Conservation (phyloP, 2,113 vertebrate species). For the Hypomesus transpacificus region DNA sequence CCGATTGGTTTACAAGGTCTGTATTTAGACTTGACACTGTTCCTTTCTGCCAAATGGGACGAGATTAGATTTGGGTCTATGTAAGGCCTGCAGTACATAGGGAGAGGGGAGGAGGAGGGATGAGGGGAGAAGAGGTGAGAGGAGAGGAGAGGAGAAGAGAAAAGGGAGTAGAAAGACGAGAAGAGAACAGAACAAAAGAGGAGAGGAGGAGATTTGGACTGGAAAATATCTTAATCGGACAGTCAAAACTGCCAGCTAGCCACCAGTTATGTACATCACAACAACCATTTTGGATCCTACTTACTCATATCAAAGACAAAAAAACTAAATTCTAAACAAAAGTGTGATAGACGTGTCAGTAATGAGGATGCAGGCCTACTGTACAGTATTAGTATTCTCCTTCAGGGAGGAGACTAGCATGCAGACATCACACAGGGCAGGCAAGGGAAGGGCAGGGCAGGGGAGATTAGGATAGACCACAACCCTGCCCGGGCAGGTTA, state of each 20-base stretch:
- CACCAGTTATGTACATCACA: no score
- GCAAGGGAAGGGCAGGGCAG: not conserved
- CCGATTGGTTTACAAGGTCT: no score
- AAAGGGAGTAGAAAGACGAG: not conserved
- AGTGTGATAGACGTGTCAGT: not conserved
- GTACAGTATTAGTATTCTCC: no score
- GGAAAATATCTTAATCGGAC: no score
- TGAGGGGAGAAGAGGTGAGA: not conserved
- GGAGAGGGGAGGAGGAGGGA: not conserved
- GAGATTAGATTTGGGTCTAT: no score
- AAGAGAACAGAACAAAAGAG: not conserved
- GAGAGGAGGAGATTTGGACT: conserved; percentile 1
- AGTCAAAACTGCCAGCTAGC: no score
- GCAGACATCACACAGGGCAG: not conserved
- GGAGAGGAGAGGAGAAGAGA: not conserved
- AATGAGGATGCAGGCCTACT: no score
- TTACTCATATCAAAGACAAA: not conserved
- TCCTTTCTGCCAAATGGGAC: no score
- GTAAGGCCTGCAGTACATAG: no score
- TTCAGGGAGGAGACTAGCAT: not conserved
- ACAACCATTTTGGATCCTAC: no score
- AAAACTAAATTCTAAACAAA: not conserved
- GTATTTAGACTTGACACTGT: no score
- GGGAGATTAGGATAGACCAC: not conserved
- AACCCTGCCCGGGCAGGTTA: not conserved